phyloP scores from a whole-genome alignment of 2,888 invertebrate species.

The Amiota communis region DNA sequence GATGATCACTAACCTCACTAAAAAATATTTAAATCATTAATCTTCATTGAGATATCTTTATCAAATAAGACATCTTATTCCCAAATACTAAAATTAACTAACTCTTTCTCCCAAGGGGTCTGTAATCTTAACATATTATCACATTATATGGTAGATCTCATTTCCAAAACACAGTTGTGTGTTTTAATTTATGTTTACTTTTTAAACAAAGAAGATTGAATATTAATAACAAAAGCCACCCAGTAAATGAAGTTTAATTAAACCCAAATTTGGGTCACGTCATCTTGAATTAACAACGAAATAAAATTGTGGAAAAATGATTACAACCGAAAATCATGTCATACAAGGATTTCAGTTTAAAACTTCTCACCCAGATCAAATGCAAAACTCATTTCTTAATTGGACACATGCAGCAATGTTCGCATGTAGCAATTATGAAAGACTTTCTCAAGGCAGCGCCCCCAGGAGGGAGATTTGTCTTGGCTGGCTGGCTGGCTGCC shows the following conservation, averaged over 20 bases:
- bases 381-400: slow-evolving; percentile 22
- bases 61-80: too few relatives aligned
- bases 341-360: slow-evolving; percentile 12
- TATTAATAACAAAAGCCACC: slow-evolving; percentile 5
- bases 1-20: too few relatives aligned
- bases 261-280: slow-evolving; percentile 8
- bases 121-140: too few relatives aligned
- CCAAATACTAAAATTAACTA: too few relatives aligned
- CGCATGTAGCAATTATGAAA: slow-evolving; percentile 25
- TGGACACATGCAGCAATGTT: slow-evolving; percentile 24
- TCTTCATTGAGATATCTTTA: too few relatives aligned
- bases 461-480: slow-evolving; percentile 40
- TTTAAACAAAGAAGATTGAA: not conserved
- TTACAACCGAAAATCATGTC: slow-evolving; percentile 23
- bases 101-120: too few relatives aligned
- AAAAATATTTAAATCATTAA: too few relatives aligned
- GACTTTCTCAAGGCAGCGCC: slow-evolving; percentile 31
- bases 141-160: too few relatives aligned
- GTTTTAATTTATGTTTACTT: too few relatives aligned
- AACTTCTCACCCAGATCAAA: too few relatives aligned
- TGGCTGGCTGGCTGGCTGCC: too few relatives aligned
- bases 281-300: slow-evolving; percentile 4
- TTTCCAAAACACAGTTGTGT: too few relatives aligned
- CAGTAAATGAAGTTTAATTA: slow-evolving; percentile 15
- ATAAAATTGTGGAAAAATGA: not conserved